phyloP scores from a whole-genome alignment of 2,888 invertebrate species.

The Lepidocyrtoides sp. region DNA sequence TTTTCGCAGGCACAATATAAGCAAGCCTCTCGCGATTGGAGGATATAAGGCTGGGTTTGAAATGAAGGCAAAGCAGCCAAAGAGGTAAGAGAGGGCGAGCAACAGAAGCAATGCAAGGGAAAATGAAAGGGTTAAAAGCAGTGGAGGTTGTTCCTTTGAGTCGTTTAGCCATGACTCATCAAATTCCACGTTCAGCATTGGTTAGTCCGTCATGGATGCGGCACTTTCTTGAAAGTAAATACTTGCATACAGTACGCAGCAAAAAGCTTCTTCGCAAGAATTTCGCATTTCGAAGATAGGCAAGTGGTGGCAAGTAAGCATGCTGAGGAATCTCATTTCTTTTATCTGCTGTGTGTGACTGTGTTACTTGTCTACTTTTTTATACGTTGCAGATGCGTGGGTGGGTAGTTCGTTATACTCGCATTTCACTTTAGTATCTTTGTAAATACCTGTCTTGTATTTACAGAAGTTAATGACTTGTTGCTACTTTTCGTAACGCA shows the following conservation, averaged over 20 bases:
- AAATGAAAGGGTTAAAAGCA: slow-evolving; percentile 68
- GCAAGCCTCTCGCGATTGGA: slow-evolving; percentile 26
- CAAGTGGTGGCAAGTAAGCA: neutral
- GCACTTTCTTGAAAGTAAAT: slow-evolving; percentile 70
- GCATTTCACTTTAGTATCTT: no score
- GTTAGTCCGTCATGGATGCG: slow-evolving; percentile 71
- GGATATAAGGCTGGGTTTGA: slow-evolving; percentile 17
- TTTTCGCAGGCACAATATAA: neutral
- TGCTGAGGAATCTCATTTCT: no score
- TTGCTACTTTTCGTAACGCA: no score
- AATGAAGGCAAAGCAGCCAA: slow-evolving; percentile 20
- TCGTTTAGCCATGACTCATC: slow-evolving; percentile 75
- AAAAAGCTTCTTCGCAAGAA: slow-evolving; percentile 54
- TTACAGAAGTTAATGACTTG: no score
- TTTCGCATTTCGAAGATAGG: neutral
- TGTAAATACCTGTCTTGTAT: no score
- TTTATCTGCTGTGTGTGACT: no score
- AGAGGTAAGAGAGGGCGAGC: neutral
- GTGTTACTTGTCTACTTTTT: no score
- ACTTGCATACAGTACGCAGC: slow-evolving; percentile 40
- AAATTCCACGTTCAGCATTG: slow-evolving; percentile 69
- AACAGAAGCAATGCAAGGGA: neutral
- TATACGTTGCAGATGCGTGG: no score
- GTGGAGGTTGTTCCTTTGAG: slow-evolving; percentile 66
- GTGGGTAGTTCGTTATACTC: no score